These are phyloP conservation scores for Silurus meridionalis DNA, from an alignment of 2,113 vertebrate species.

Conservation along the genomic window DNA sequence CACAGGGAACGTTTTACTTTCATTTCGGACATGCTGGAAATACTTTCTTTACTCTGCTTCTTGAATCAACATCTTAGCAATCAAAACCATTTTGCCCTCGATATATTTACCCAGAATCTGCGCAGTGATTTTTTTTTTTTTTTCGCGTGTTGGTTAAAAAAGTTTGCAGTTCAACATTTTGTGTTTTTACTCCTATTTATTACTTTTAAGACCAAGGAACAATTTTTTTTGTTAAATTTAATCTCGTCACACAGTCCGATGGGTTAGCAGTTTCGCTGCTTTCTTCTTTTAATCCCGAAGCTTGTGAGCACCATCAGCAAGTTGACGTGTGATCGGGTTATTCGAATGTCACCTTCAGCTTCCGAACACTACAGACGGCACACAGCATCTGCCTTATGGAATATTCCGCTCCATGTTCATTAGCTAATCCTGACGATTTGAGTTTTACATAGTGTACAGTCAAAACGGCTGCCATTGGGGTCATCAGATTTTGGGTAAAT, in stretches of 20 bases:
- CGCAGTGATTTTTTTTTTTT: background rate
- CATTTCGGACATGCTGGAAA: slow-evolving; percentile 62
- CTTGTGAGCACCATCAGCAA: background rate
- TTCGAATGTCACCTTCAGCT: background rate
- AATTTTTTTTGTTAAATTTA: background rate
- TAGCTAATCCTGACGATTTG: background rate
- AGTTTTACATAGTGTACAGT: background rate
- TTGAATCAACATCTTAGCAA: slow-evolving; percentile 8
- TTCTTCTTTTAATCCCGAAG: background rate
- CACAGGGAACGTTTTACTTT: slow-evolving; percentile 55
- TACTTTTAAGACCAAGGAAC: background rate
- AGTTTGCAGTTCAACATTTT: background rate
- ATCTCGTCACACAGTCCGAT: background rate
- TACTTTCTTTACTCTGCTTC: slow-evolving; percentile 51
- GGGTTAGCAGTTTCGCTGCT: background rate
- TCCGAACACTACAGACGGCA: slow-evolving; percentile 3
- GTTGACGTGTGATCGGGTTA: background rate
- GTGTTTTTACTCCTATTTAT: slow-evolving; percentile 17
- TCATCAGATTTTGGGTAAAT: slow-evolving; percentile 13
- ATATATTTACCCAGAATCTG: background rate
- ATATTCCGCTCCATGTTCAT: background rate
- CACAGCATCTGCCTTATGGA: background rate
- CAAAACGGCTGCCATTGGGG: background rate
- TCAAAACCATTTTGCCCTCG: background rate
- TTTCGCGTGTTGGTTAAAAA: background rate